Evolutionary conservation across 2,113 vertebrate genomes (phyloP), one percentile per base, ranked within the genome.

Genomic region (Axis porcinus): DNA sequence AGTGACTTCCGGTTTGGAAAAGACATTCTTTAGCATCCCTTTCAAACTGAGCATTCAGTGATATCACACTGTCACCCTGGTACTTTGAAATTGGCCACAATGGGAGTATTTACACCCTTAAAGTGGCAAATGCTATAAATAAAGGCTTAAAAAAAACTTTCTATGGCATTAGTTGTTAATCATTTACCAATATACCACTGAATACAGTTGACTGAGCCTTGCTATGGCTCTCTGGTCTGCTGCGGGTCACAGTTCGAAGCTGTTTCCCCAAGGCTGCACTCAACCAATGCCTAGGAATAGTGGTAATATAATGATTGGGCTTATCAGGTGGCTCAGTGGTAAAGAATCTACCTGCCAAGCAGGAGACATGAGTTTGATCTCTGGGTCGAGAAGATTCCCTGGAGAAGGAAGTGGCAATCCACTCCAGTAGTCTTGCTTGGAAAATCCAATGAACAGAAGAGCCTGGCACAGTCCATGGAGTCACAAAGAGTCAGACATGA

Each of bases 401-500:
- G n/a, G n/a, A 70, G 67, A 70, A 36, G n/a, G 9, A 70, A 3
- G n/a, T 70, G 19, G n/a, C n/a, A 40, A 23, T 40, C 19, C 62
- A 67, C 33, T 67, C 62, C n/a, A 70, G n/a, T 70, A 70, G 23
- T 40, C 11, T 23, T 12, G 64, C 19, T n/a, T 70, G n/a, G 67
- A 70, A 70, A 40, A 70, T 70, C n/a, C 67, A n/a, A 70, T 70
- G 19, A 70, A 70, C 67, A 70, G n/a, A 70, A 23, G 19, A 70
- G 67, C 67, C 64, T 70, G 64, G 64, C 64, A 36, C 9, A n/a
- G 64, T 36, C 17, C 5, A 4, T 70, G n/a, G 67, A 36, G 5
- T 70, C 0, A 0, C 19, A 36, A 70, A 70, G n/a, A 70, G 67
- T 70, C 67, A 40, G n/a, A 36, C 19, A 40, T 0, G n/a, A 23